Base-by-base conservation (phyloP, 2,113 vertebrate genomes). In the Prinia subflava region DNA sequence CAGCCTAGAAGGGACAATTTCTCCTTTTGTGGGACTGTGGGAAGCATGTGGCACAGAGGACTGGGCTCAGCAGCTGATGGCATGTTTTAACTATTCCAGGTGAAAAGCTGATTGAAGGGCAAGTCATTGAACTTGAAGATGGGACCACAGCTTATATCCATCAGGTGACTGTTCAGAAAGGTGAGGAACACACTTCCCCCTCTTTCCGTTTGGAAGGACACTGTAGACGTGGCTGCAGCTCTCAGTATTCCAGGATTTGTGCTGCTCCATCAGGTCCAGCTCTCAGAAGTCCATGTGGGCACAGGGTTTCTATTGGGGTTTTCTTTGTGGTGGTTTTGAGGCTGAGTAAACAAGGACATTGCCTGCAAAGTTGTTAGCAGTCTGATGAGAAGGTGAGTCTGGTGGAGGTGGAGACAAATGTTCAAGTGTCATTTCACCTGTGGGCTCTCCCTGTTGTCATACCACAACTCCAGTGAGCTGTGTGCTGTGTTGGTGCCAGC, bases 61-160 rank as follows among this genome's bases (percentile, higher is more conserved):
- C 55, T 53, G 62, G 57, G 5, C 65, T 65, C 62, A 47, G 69
- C 35, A 37, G 2, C 69, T 94, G 41, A 94, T 69, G 56, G 25
- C 14, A 3, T 50, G 35, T 93, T 78, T 73, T 67, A 74, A 46
- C 50, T 89, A 30, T 92, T 83, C 53, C 93, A 98, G 98, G 96
- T 96, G 98, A 98, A 90, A 98, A 98, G 75, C 91, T 98, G 75
- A 91, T 98, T 41, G 98, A 98, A 94, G 98, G 98, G 24, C 98
- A 98, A 85, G 97, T 98, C 70, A 97, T 98, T 94, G 97, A 98
- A 83, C 97, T 98, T 13, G 98, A 98, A 94, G 98, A 98, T 50
- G 98, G 98, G n/a, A 98, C 97, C 75, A 98, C 98, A 8, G 98
- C 98, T 11, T 99, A 97, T 53, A 98, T 98, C 81, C 98, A 98